phyloP scores from a whole-genome alignment of 2,797 vertebrate genomes.

The Betta splendens region DNA sequence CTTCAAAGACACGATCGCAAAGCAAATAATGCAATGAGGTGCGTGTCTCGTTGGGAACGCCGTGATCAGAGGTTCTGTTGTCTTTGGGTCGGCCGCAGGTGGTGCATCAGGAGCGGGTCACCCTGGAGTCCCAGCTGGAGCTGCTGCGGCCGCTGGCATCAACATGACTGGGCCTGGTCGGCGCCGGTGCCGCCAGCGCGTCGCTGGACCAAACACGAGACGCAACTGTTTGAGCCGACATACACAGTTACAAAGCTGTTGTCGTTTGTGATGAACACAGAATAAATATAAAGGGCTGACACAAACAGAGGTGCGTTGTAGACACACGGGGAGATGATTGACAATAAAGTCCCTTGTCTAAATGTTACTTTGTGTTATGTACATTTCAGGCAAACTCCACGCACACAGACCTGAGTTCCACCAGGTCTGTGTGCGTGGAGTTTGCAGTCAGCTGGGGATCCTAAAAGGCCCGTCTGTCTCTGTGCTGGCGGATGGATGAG shows the following conservation, averaged over 20 bases:
- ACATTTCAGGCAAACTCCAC: too few relatives aligned
- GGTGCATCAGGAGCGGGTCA: conserved; percentile 91
- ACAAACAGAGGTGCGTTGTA: conserved; percentile 22
- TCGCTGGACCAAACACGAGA: conserved; percentile 13
- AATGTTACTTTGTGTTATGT: conserved; percentile 8
- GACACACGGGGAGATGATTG: conserved; percentile 11
- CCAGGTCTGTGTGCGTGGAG: too few relatives aligned
- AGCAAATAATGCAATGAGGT: conserved; percentile 17
- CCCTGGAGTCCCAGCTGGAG: conserved; percentile 93
- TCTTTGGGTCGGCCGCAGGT: conserved; percentile 78
- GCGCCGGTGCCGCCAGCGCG: not conserved
- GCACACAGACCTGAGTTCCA: too few relatives aligned
- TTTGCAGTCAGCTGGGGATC: too few relatives aligned
- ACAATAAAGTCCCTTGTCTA: not conserved
- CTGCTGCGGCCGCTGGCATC: conserved; percentile 88
- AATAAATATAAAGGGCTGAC: conserved; percentile 30
- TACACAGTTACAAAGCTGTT: conserved; percentile 8
- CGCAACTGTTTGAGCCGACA: conserved; percentile 17
- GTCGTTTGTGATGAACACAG: conserved; percentile 18
- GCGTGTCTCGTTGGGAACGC: conserved; percentile 4
- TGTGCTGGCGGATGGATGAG: too few relatives aligned
- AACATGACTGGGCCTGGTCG: conserved; percentile 74
- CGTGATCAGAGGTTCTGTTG: conserved; percentile 32
- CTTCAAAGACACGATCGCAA: conserved; percentile 5
- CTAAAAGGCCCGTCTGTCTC: too few relatives aligned